Percentiles rank a stretch among this genome's conserved stretches.
Conservation (phyloP, 1,140 invertebrate genomes). For the Lethrus apterus region DNA sequence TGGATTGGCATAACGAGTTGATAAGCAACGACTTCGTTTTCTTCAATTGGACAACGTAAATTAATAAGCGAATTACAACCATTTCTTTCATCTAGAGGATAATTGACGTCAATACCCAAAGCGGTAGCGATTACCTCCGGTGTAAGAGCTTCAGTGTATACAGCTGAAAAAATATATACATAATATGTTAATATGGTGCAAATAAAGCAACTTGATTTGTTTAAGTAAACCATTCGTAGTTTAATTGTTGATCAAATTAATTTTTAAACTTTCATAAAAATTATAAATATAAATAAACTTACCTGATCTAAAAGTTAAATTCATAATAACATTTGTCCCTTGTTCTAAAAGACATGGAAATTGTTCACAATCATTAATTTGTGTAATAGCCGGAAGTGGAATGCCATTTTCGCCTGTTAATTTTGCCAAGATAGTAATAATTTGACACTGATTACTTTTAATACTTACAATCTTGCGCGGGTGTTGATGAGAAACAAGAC, state of each 20-base stretch:
- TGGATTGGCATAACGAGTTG: conserved; percentile 6
- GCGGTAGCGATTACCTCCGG: conserved; percentile 2
- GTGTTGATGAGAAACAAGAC: too few species aligned
- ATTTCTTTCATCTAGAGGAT: conserved; percentile 2
- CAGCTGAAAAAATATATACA: neutral
- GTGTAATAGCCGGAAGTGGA: neutral
- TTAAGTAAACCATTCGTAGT: neutral
- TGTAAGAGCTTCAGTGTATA: neutral
- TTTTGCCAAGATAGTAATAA: too few species aligned
- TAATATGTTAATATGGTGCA: neutral
- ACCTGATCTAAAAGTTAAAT: neutral
- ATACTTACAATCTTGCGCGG: too few species aligned
- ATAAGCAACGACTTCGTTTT: conserved; percentile 8
- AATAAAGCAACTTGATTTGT: neutral
- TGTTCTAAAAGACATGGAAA: neutral
- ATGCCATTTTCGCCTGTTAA: conserved; percentile 6
- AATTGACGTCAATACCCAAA: neutral
- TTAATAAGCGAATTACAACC: conserved; percentile 5
- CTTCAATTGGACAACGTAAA: conserved; percentile 9
- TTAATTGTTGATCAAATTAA: neutral
- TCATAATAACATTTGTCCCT: neutral
- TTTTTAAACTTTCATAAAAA: neutral
- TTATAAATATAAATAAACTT: neutral
- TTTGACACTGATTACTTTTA: too few species aligned
- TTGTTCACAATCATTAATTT: conserved; percentile 2